phyloP scores from a whole-genome alignment of 2,888 invertebrate genomes.

The Hemicrepidius hirtus region DNA sequence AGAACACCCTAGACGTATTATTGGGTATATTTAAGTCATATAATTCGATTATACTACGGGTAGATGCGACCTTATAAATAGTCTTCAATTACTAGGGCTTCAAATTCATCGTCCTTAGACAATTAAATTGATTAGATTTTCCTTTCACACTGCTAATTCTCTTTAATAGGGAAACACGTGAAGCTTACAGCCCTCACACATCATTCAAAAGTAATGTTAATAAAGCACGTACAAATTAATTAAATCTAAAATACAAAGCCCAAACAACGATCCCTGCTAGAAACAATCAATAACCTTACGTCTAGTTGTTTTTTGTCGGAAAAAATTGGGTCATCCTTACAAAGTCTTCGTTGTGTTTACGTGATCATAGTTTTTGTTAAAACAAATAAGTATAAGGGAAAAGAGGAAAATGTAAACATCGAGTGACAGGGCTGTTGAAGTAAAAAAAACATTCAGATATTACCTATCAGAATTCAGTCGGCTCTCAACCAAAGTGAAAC shows the following conservation, averaged over 20 bases:
- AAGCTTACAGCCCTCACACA: background rate
- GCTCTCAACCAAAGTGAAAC: too few species aligned
- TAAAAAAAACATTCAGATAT: too few species aligned
- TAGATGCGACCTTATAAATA: background rate
- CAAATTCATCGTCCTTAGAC: background rate
- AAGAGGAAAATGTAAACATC: too few species aligned
- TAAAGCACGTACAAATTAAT: constrained; percentile 20
- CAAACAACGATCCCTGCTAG: background rate
- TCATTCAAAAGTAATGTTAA: constrained; percentile 5
- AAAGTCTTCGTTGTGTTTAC: too few species aligned
- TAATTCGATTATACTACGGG: background rate
- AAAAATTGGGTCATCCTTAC: too few species aligned
- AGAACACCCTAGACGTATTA: too few species aligned
- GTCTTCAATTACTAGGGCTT: constrained; percentile 5
- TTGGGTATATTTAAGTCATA: too few species aligned
- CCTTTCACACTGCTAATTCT: constrained; percentile 7
- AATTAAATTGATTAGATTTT: constrained; percentile 11
- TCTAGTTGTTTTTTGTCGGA: background rate
- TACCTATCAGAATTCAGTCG: too few species aligned
- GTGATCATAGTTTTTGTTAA: too few species aligned
- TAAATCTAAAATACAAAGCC: constrained; percentile 9
- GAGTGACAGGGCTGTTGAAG: too few species aligned
- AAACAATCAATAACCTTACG: background rate
- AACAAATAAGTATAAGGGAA: too few species aligned
- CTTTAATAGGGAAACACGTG: background rate